Percentiles rank a stretch among this genome's conserved stretches.
phyloP scores from a whole-genome alignment of 1,140 invertebrate species.

The Mycetomoellerius zeteki region DNA sequence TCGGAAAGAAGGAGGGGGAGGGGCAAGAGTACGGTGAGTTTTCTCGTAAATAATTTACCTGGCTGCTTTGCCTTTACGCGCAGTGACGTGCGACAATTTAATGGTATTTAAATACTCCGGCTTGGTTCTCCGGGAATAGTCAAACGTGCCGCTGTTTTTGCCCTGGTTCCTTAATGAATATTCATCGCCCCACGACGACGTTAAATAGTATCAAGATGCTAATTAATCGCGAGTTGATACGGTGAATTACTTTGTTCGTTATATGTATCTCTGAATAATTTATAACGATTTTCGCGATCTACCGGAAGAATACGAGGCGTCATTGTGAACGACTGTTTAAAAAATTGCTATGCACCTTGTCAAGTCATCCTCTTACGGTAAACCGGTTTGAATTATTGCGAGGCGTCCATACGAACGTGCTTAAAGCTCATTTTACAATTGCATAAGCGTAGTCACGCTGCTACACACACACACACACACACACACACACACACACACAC shows the following conservation, averaged over 20 bases:
- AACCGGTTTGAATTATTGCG: neutral
- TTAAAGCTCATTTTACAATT: neutral
- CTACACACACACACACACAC: too few relatives aligned
- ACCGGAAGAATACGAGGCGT: neutral
- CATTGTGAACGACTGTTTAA: neutral
- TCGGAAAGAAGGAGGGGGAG: neutral
- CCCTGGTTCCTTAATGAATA: slow-evolving; percentile 46
- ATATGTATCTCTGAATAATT: slow-evolving; percentile 40
- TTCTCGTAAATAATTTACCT: slow-evolving; percentile 57
- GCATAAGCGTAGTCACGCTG: too few relatives aligned
- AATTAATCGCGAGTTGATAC: slow-evolving; percentile 71
- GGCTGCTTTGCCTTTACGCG: neutral
- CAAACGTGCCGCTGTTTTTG: slow-evolving; percentile 49
- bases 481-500: too few relatives aligned
- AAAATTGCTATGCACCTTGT: neutral
- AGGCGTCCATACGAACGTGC: neutral
- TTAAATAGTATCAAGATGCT: slow-evolving; percentile 65
- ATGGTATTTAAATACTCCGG: slow-evolving; percentile 58
- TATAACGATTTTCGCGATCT: slow-evolving; percentile 34
- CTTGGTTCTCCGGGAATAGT: slow-evolving; percentile 15
- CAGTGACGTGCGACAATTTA: slow-evolving; percentile 47
- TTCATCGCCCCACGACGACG: slow-evolving; percentile 35
- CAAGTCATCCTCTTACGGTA: neutral
- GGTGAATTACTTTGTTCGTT: slow-evolving; percentile 21
- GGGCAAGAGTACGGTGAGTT: neutral